Conservation (phyloP, 2,888 invertebrate species). For the Polietes domitor region DNA sequence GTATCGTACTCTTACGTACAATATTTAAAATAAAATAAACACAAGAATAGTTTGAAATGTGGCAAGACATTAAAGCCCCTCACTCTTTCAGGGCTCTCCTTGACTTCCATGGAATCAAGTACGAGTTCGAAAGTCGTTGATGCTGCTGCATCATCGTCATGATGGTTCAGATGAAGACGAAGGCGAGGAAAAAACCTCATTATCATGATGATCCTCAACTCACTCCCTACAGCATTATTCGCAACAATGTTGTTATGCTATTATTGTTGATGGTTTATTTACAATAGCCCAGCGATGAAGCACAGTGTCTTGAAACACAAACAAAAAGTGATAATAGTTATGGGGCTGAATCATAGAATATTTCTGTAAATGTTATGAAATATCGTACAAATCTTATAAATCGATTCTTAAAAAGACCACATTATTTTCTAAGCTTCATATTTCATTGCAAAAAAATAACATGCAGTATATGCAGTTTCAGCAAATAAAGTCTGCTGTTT, state of each 20-base stretch:
- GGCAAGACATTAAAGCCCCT: not conserved
- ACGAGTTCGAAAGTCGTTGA: conserved; percentile 5
- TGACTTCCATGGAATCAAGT: not conserved
- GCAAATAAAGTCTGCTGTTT: too few species aligned
- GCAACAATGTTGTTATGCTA: conserved; percentile 11
- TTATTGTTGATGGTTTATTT: not conserved
- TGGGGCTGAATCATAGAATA: too few species aligned
- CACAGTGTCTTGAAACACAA: not conserved
- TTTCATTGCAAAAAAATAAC: too few species aligned
- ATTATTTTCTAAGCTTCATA: too few species aligned
- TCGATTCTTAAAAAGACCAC: too few species aligned
- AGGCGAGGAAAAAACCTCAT: not conserved
- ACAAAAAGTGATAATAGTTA: too few species aligned
- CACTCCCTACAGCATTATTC: not conserved
- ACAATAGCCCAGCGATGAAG: not conserved
- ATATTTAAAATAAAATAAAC: not conserved
- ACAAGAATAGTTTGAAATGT: not conserved
- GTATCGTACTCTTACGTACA: too few species aligned
- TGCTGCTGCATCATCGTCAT: conserved; percentile 31
- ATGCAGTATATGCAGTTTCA: too few species aligned
- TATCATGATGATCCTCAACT: not conserved
- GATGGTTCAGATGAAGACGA: not conserved
- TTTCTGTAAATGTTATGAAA: too few species aligned
- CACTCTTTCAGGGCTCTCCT: not conserved
- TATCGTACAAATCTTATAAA: too few species aligned